These are phyloP conservation scores for Antennarius striatus DNA, from an alignment of 2,113 vertebrate species.

Conservation along the genomic window DNA sequence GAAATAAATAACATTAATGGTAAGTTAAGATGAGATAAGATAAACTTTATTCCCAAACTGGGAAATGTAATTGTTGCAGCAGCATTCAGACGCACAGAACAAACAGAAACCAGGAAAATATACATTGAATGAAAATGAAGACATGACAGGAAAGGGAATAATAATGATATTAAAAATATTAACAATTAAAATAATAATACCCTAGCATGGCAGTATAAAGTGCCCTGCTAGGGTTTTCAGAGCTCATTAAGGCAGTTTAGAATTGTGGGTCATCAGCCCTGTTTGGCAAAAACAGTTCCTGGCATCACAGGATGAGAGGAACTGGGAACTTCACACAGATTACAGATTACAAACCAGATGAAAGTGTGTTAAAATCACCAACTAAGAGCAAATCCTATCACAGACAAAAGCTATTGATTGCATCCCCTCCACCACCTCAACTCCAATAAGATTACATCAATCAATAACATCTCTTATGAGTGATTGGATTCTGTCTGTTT, in stretches of 20 bases:
- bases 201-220: too few species aligned
- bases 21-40: too few species aligned
- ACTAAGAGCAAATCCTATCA: slow-evolving; percentile 78
- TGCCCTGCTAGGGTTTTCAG: background rate
- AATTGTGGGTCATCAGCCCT: slow-evolving; percentile 18
- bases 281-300: background rate
- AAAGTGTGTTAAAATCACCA: slow-evolving; percentile 75
- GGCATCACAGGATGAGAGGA: slow-evolving; percentile 9
- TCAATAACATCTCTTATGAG: slow-evolving; percentile 85
- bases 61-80: too few species aligned
- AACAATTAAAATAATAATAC: too few species aligned
- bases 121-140: too few species aligned
- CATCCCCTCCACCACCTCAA: slow-evolving; percentile 69
- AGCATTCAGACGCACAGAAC: too few species aligned
- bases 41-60: too few species aligned
- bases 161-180: too few species aligned
- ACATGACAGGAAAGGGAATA: too few species aligned
- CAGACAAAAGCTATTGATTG: slow-evolving; percentile 83
- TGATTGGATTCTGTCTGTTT: slow-evolving; percentile 82
- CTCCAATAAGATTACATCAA: slow-evolving; percentile 86
- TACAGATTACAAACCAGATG: slow-evolving; percentile 76
- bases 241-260: slow-evolving; percentile 47
- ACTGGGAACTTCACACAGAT: slow-evolving; percentile 57
- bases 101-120: too few species aligned
- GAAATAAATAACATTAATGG: too few species aligned